Evolutionary conservation across 2,113 vertebrate genomes (phyloP).

Genomic region (Antechinus flavipes): DNA sequence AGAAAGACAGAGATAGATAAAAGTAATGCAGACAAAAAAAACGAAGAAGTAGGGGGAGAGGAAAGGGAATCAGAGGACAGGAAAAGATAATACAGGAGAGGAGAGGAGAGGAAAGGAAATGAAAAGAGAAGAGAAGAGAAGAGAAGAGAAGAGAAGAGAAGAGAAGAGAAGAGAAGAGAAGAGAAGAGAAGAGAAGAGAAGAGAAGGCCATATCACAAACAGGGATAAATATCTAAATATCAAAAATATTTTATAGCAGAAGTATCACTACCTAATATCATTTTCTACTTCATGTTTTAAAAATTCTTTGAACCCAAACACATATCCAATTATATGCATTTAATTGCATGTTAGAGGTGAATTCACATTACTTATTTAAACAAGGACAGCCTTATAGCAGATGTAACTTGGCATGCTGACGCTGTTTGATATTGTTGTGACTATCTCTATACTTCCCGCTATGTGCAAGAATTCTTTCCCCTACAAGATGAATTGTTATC

Average conservation of each 20-base stretch:
- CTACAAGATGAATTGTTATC: neutral
- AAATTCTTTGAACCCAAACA: constrained; percentile 12
- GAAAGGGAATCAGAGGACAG: neutral
- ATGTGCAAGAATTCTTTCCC: neutral
- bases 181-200: neutral
- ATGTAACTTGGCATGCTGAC: neutral
- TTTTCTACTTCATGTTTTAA: neutral
- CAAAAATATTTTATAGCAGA: constrained; percentile 2
- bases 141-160: neutral
- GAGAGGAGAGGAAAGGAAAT: neutral
- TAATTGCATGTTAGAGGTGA: neutral
- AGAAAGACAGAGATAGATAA: neutral
- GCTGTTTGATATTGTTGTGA: neutral
- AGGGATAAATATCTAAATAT: neutral
- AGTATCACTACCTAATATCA: neutral
- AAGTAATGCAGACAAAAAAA: neutral
- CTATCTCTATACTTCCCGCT: neutral
- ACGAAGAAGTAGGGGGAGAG: neutral
- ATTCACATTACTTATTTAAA: neutral
- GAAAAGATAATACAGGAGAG: neutral
- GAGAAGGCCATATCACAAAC: neutral
- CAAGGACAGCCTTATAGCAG: constrained; percentile 11
- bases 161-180: neutral
- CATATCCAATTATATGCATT: neutral
- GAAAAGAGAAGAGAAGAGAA: neutral